Conservation (phyloP, 2,113 vertebrate species). For the Acanthisitta chloris region DNA sequence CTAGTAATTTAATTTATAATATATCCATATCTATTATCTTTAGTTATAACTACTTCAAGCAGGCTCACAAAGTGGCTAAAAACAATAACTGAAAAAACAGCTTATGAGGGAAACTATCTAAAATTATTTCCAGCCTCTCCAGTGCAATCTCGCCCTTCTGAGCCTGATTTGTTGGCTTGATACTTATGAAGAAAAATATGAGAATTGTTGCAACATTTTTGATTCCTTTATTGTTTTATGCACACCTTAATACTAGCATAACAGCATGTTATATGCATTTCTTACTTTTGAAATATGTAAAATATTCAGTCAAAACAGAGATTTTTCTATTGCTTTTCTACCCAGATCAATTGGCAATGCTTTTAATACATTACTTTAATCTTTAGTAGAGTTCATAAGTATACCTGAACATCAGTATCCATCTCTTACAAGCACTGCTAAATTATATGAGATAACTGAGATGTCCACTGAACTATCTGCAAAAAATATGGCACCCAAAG, state of each 20-base stretch:
- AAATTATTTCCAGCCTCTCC: background rate
- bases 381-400: background rate
- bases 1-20: background rate
- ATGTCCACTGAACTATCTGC: background rate
- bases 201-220: background rate
- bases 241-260: background rate
- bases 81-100: background rate
- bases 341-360: background rate
- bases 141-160: background rate
- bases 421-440: background rate
- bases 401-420: background rate
- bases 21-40: background rate
- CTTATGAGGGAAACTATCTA: background rate
- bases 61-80: background rate
- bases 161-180: background rate
- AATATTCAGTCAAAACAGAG: background rate
- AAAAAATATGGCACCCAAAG: background rate
- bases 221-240: background rate
- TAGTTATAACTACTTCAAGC: background rate
- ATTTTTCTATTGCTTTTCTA: background rate
- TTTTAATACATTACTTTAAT: background rate
- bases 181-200: background rate
- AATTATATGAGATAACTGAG: background rate
- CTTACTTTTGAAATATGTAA: background rate
- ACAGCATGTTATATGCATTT: background rate